A percentile compares a stretch with the other conserved stretches of the same genome.
Evolutionary conservation across 2,888 invertebrate species (phyloP).

Genomic region (Ochropleura plecta): DNA sequence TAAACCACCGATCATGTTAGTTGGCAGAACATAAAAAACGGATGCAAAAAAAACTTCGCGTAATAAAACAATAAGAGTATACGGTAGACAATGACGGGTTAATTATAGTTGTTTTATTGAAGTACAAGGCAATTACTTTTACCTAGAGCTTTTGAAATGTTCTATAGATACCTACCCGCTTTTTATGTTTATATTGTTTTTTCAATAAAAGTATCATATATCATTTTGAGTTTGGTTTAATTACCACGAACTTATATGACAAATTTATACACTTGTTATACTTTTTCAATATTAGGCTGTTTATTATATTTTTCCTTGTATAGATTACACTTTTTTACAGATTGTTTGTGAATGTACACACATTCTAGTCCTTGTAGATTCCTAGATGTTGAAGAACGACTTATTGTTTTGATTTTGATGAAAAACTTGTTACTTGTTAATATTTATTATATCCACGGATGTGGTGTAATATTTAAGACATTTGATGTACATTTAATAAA

Average conservation of each 20-base stretch:
- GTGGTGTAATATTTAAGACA: neutral
- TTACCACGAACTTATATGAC: no score
- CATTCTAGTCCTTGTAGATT: no score
- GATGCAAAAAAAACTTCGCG: neutral
- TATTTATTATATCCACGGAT: no score
- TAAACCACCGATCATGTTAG: slow-evolving; percentile 23
- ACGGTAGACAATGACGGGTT: slow-evolving; percentile 15
- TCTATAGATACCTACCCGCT: neutral
- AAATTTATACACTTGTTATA: no score
- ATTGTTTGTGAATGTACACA: no score
- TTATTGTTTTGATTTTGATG: no score
- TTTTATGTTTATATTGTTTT: neutral
- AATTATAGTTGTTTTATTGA: slow-evolving; percentile 29
- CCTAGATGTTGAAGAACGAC: no score
- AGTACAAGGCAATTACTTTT: neutral
- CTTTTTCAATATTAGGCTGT: no score
- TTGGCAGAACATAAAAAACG: neutral
- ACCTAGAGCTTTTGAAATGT: neutral
- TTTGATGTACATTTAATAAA: no score
- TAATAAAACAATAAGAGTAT: neutral
- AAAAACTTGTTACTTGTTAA: no score
- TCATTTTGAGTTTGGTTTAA: neutral
- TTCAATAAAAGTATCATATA: neutral
- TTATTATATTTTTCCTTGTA: no score
- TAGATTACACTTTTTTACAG: no score